These are phyloP conservation scores for Cynoglossus semilaevis DNA, from an alignment of 2,113 vertebrate species.

Conservation along the genomic window DNA sequence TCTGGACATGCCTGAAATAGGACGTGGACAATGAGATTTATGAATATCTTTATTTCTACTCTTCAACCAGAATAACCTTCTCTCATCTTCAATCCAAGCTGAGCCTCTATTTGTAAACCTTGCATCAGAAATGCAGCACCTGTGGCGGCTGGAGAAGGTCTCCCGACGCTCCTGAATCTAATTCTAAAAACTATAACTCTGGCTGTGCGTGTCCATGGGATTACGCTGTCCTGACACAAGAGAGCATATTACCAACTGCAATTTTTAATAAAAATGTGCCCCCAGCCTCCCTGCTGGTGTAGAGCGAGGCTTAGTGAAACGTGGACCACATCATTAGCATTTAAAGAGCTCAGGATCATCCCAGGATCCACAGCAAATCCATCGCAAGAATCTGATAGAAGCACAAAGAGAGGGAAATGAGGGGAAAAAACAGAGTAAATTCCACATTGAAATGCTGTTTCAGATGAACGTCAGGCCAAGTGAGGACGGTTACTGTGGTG, in stretches of 20 bases:
- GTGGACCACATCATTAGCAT: slow-evolving; percentile 52
- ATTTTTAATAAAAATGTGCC: slow-evolving; percentile 21
- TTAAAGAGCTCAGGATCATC: slow-evolving; percentile 58
- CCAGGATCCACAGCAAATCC: slow-evolving; percentile 27
- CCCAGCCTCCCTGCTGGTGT: slow-evolving; percentile 27
- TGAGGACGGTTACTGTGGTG: too few species aligned
- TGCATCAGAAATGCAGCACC: not conserved
- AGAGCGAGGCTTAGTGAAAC: slow-evolving; percentile 15
- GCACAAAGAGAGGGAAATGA: slow-evolving; percentile 24
- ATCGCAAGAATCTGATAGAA: slow-evolving; percentile 22
- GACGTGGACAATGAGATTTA: too few species aligned
- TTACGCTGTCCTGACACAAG: slow-evolving; percentile 15
- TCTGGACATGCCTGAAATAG: too few species aligned
- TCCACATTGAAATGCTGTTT: slow-evolving; percentile 46
- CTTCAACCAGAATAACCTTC: not conserved
- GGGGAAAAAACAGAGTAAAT: slow-evolving; percentile 22
- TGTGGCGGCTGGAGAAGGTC: not conserved
- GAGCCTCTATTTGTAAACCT: not conserved
- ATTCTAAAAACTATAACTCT: slow-evolving; percentile 1
- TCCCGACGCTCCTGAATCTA: not conserved
- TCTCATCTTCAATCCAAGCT: not conserved
- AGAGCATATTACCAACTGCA: slow-evolving; percentile 1
- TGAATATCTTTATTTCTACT: not conserved
- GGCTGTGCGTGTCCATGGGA: slow-evolving; percentile 3
- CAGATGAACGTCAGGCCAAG: slow-evolving; percentile 12